Base-by-base conservation (phyloP, 2,888 invertebrate genomes). In the Villa cingulata region DNA sequence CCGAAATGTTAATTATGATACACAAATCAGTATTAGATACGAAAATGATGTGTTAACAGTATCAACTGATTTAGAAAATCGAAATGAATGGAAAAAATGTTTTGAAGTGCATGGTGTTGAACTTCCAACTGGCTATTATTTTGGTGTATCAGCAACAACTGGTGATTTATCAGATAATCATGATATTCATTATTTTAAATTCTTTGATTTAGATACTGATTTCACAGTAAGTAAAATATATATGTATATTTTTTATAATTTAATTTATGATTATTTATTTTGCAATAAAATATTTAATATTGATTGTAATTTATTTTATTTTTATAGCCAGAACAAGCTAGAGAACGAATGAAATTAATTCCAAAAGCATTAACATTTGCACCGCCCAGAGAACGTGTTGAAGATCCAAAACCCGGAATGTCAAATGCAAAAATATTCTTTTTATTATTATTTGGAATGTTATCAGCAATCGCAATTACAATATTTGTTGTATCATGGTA, bases 141-240 rank as follows among this genome's bases (percentile, higher is more conserved):
- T 95, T 66, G 98, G 98, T 2, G 74, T 91, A 5, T 84, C 94
- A 0, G 92, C 98, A 0, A 94, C 94, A 1, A 99, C 98, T 0
- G 98, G 98, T 2, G 96, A 98, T 65, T 73, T 99, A 40, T 83
- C 87, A 51, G 98, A 98, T 73, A 92, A 88, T 68, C 98, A 98
- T 67, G 97, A 98, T 68, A 77, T 98, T 52, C 75, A 91, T 52
- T 83, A 91, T 2, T 76, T 98, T 51, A 87, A 91, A 70, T 78
- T 95, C 62, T 97, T 86, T 63, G 94, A 97, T 65, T 73, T 97
- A 49, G 94, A 95, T 62, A 69, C 82, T 46, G 76, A 85, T 46
- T 77, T 80, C 52, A 79, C 56, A 48, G 67, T 66, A 56, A 49
- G 45, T 37, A 37, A 23, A 23, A 23, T 23, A n/a, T n/a, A n/a